Base-by-base conservation (phyloP, 2,888 invertebrate species). In the Macaria notata region DNA sequence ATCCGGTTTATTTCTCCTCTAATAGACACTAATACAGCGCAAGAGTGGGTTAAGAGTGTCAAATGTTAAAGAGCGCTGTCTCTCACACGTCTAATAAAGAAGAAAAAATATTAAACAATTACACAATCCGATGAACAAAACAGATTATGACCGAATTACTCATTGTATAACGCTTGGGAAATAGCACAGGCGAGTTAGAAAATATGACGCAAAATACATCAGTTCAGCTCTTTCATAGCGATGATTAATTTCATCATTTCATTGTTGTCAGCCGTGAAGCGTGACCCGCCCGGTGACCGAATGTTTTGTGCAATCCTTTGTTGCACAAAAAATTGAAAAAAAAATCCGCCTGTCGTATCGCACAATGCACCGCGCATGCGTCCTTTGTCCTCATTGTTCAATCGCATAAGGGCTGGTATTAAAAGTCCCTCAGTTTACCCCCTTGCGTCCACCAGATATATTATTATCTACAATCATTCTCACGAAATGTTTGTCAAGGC, bases 241-340 rank as follows among this genome's bases (percentile, higher is more conserved):
- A 70, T 83, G 81, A 86, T 86, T 85, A 83, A 86, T 86, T 88
- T 86, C 83, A 74, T 79, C 81, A 80, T 61, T 66, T 67, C 71
- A 82, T 88, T 88, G 85, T 88, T 75, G 71, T 66, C 64, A 75
- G 66, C 69, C 77, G 75, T 70, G 63, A 70, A 82, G 78, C 87
- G 85, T 85, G 83, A 83, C 79, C 76, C 75, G 72, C 73, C 70
- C 68, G 75, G 71, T 81, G 81, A 76, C 73, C 79, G 79, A 79
- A 74, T 78, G 81, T 82, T 84, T 75, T 79, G 76, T 77, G 80
- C 79, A 77, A 76, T 68, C 76, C 76, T 75, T 85, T 84, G 82
- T 82, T 73, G 62, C 64, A 73, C 74, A 69, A 75, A 73, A 76
- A 67, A 67, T 63, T 56, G 64, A 47, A 68, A 78, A 76, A 81